A percentile compares a stretch with the other conserved stretches of the same genome.
Conservation (phyloP, 2,888 invertebrate genomes). For the Byasa hedistus region DNA sequence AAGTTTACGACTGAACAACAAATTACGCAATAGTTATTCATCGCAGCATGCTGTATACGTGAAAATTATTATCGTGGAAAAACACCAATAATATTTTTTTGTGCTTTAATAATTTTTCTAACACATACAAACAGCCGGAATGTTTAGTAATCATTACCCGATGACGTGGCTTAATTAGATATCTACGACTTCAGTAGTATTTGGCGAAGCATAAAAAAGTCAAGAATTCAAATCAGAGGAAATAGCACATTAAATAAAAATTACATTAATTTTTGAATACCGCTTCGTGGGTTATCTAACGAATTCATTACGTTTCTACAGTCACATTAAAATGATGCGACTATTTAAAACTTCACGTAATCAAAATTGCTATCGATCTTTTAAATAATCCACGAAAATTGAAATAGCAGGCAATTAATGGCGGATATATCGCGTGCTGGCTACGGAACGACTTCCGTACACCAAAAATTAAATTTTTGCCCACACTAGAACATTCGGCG, state of each 20-base stretch:
- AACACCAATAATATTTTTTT: background rate
- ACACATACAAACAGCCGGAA: too few relatives aligned
- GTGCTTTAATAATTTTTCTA: too few relatives aligned
- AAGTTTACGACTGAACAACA: background rate
- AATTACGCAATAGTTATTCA: background rate
- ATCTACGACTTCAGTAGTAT: too few relatives aligned
- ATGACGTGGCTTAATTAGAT: too few relatives aligned
- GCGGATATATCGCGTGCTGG: slow-evolving; percentile 24
- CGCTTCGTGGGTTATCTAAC: background rate
- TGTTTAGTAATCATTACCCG: too few relatives aligned
- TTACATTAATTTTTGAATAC: too few relatives aligned
- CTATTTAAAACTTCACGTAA: slow-evolving; percentile 31
- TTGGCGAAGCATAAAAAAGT: too few relatives aligned
- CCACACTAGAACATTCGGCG: slow-evolving; percentile 26
- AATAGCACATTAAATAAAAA: too few relatives aligned
- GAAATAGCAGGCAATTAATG: slow-evolving; percentile 18
- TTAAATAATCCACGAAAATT: slow-evolving; percentile 17
- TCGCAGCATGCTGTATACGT: background rate
- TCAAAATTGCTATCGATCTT: slow-evolving; percentile 23
- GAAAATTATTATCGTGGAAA: background rate
- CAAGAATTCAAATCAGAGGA: too few relatives aligned
- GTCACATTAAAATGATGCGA: slow-evolving; percentile 30
- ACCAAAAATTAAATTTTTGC: slow-evolving; percentile 28
- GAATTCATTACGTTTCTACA: background rate
- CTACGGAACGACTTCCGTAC: slow-evolving; percentile 26